Evolutionary conservation across 2,113 vertebrate species (phyloP).

Genomic region (Gopherus evgoodei): DNA sequence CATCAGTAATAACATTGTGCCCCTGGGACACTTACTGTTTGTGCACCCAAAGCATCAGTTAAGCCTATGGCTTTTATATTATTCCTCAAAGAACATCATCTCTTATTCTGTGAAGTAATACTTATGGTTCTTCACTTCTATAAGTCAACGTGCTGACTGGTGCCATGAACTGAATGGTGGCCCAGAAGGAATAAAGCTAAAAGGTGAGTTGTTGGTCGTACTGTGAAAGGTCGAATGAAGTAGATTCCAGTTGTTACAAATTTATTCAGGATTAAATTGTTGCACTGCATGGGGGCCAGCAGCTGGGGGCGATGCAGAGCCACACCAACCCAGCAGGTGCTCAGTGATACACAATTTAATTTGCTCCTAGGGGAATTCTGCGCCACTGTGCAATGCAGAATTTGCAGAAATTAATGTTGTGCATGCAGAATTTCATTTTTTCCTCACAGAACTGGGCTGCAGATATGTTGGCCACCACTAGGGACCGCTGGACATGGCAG

Average conservation of each 20-base stretch:
- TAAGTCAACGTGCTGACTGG: slow-evolving; percentile 29
- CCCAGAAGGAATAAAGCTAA: slow-evolving; percentile 68
- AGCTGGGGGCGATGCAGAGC: slow-evolving; percentile 66
- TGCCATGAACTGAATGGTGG: background rate
- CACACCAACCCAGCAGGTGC: background rate
- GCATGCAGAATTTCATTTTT: no score
- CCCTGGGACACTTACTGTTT: slow-evolving; percentile 30
- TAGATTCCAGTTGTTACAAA: slow-evolving; percentile 74
- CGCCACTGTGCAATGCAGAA: no score
- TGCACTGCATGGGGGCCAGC: slow-evolving; percentile 56
- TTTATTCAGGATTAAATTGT: slow-evolving; percentile 73
- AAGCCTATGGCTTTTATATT: slow-evolving; percentile 54
- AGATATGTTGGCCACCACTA: no score
- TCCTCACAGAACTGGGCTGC: no score
- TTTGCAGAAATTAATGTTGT: no score
- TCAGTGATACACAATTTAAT: background rate
- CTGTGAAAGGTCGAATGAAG: slow-evolving; percentile 73
- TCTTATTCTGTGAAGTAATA: slow-evolving; percentile 71
- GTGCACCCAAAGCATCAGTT: slow-evolving; percentile 60
- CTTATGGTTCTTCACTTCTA: slow-evolving; percentile 68
- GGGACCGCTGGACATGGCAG: no score
- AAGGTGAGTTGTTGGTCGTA: slow-evolving; percentile 74
- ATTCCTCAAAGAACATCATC: slow-evolving; percentile 69
- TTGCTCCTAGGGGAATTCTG: no score
- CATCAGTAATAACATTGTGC: slow-evolving; percentile 34